phyloP scores from a whole-genome alignment of 1,140 invertebrate species.

The Schlechtendalia chinensis region DNA sequence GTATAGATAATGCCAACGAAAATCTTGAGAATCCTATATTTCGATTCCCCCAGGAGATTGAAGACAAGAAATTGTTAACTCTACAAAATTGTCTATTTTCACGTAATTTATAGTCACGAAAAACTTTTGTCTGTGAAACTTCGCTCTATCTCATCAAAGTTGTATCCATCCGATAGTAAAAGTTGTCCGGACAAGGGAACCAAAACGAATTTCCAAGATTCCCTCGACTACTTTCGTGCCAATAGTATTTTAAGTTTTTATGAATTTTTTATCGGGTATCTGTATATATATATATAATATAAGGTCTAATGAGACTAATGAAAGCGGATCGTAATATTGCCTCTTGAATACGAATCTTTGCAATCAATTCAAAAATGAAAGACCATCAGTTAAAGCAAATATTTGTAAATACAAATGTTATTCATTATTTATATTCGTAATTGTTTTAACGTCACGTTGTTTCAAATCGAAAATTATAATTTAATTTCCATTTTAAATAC shows the following conservation, averaged over 20 bases:
- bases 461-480: too few species aligned
- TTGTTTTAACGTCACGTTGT: too few species aligned
- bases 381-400: too few species aligned
- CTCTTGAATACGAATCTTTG: too few species aligned
- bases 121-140: constrained; percentile 35
- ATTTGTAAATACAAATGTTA: too few species aligned
- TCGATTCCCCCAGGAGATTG: neutral
- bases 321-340: neutral
- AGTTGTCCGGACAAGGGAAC: constrained; percentile 11
- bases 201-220: constrained; percentile 33
- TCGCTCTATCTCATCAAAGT: constrained; percentile 36
- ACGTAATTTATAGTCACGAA: constrained; percentile 28
- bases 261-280: neutral
- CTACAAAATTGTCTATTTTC: constrained; percentile 13
- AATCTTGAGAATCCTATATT: neutral
- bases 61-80: constrained; percentile 14
- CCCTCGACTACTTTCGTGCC: constrained; percentile 9
- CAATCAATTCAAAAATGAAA: too few species aligned
- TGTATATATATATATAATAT: too few species aligned
- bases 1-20: neutral
- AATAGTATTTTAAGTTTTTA: constrained; percentile 18
- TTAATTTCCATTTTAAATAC: too few species aligned
- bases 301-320: neutral
- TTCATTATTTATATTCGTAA: too few species aligned
- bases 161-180: constrained; percentile 23